These are phyloP conservation scores for Nilaparvata lugens DNA, from an alignment of 1,140 invertebrate species.

Conservation along the genomic window DNA sequence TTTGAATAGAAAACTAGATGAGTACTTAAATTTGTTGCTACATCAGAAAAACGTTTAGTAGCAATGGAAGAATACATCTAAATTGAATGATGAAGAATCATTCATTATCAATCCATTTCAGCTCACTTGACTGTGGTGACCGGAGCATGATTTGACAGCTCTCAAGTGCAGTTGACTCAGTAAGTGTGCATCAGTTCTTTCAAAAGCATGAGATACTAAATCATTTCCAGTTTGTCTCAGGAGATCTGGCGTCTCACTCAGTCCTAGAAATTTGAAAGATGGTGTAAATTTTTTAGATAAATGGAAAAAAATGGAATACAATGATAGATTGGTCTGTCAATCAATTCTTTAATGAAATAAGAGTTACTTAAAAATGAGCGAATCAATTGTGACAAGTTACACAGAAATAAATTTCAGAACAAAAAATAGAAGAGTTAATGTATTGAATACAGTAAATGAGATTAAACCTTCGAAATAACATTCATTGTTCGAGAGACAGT, in stretches of 20 bases:
- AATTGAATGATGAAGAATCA: too few species aligned
- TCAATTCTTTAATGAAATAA: background rate
- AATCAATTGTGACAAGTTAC: too few species aligned
- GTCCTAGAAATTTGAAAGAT: constrained; percentile 10
- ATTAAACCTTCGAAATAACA: too few species aligned
- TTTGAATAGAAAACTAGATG: too few species aligned
- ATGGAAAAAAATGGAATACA: background rate
- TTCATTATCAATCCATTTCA: too few species aligned
- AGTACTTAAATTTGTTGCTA: too few species aligned
- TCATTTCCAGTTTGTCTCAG: constrained; percentile 26
- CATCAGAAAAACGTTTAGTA: too few species aligned
- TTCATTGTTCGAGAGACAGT: too few species aligned
- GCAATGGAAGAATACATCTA: too few species aligned
- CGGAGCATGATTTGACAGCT: constrained; percentile 25
- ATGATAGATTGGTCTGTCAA: background rate
- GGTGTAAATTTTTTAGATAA: background rate
- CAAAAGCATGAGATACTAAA: constrained; percentile 16
- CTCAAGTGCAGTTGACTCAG: constrained; percentile 25
- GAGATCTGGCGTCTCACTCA: constrained; percentile 30
- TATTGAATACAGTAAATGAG: too few species aligned
- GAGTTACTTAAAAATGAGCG: background rate
- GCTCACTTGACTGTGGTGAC: constrained; percentile 22
- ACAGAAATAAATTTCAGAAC: too few species aligned
- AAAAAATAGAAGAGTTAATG: too few species aligned
- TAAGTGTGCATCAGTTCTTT: constrained; percentile 13